Evolutionary conservation across 2,888 invertebrate species (phyloP), one percentile per base, ranked within the genome.

Genomic region (Pterobdella sp.): DNA sequence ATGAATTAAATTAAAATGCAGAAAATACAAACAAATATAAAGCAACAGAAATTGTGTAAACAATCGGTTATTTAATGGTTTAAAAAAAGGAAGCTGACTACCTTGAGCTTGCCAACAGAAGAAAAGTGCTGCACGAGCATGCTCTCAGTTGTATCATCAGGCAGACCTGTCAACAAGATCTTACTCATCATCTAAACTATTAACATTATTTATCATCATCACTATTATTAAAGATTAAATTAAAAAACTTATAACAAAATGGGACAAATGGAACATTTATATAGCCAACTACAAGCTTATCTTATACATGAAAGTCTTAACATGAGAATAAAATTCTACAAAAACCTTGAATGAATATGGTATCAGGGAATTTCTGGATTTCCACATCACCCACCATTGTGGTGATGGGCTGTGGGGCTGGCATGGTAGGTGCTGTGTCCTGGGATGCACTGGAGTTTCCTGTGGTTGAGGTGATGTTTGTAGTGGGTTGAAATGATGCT

Each of bases 21-120:
- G 7, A 31, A n/a, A 64, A 64, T 10, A 64, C 14, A 31, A 64
- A n/a, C 10, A 64, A 64, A 64, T n/a, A 64, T 7, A 64, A 10
- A 14, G 26, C 7, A 10, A 67, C 14, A 67, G 7, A 67, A n/a
- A 31, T n/a, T 14, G n/a, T 7, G 7, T 63, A 26, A 10, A 63
- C 7, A 63, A 63, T 63, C 10, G n/a, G 26, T 63, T 7, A 63
- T 14, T 14, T 7, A 63, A 63, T 63, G n/a, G n/a, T n/a, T n/a
- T n/a, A n/a, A n/a, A n/a, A n/a, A n/a, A n/a, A n/a, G n/a, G n/a
- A n/a, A n/a, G n/a, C n/a, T n/a, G n/a, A n/a, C n/a, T n/a, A 93
- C 95, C 90, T 96, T 96, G 76, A 96, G 94, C 65, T 95, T 88
- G 74, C 96, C 96, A 84, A 96, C 95, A 49, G 94, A 89, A 73